Evolutionary conservation across 1,140 invertebrate genomes (phyloP).

Genomic region (Danaus melanippus): DNA sequence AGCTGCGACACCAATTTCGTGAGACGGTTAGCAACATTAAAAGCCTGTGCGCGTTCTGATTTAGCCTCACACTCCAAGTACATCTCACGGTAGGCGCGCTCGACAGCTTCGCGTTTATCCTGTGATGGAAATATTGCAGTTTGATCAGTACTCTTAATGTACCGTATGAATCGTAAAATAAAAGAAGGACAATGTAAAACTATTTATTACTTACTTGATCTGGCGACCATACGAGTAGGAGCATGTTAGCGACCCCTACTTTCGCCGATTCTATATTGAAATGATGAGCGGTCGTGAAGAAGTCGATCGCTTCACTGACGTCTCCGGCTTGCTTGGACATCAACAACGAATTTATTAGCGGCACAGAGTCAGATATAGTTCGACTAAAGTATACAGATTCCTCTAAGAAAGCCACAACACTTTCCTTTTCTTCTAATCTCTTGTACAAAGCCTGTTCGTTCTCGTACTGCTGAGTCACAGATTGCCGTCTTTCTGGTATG

Average conservation of each 20-base stretch:
- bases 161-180: too few species aligned
- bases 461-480: constrained; percentile 48
- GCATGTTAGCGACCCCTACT: constrained; percentile 81
- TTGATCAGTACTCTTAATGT: too few species aligned
- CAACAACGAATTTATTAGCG: constrained; percentile 80
- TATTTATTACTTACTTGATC: constrained; percentile 64
- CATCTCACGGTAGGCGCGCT: constrained; percentile 72
- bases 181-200: too few species aligned
- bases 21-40: constrained; percentile 75
- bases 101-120: constrained; percentile 74
- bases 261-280: constrained; percentile 83
- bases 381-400: constrained; percentile 78
- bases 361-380: constrained; percentile 79
- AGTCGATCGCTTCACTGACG: constrained; percentile 87
- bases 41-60: constrained; percentile 55
- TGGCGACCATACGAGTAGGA: constrained; percentile 82
- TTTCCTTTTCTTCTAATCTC: constrained; percentile 67
- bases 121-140: constrained; percentile 18
- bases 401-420: constrained; percentile 74
- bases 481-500: constrained; percentile 46
- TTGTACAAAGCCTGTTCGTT: constrained; percentile 59
- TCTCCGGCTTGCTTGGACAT: constrained; percentile 83
- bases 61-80: constrained; percentile 58
- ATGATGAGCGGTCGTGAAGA: constrained; percentile 86
- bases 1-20: constrained; percentile 73